Conservation (phyloP, 2,888 invertebrate genomes). For the Mythimna ferrago region DNA sequence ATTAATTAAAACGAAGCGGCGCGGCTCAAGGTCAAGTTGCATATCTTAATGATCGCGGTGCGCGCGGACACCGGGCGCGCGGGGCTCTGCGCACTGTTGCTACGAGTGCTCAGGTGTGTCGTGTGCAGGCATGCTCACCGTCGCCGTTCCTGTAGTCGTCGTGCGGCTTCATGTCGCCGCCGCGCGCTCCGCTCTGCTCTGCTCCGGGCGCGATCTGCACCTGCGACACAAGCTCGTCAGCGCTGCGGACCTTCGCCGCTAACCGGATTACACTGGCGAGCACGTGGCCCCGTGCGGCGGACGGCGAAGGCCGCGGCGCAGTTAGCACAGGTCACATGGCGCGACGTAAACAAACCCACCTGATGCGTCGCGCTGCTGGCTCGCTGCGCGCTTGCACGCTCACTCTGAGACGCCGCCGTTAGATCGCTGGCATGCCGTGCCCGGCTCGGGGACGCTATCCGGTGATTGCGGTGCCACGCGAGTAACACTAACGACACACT, state of each 20-base stretch:
- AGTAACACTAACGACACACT: constrained; percentile 41
- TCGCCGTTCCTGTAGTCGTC: constrained; percentile 81
- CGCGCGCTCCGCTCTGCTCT: constrained; percentile 21
- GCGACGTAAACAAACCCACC: constrained; percentile 78
- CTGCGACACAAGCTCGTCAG: constrained; percentile 56
- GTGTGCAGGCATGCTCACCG: constrained; percentile 70
- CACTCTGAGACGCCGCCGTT: constrained; percentile 27
- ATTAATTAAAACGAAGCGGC: constrained; percentile 27
- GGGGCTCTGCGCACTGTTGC: constrained; percentile 25
- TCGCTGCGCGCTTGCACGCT: constrained; percentile 38
- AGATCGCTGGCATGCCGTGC: constrained; percentile 51
- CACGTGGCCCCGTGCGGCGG: constrained; percentile 63
- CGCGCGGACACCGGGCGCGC: constrained; percentile 15
- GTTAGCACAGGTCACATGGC: constrained; percentile 74
- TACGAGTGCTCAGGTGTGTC: background rate
- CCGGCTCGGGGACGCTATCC: constrained; percentile 36
- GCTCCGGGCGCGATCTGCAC: constrained; percentile 46
- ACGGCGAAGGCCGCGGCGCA: constrained; percentile 69
- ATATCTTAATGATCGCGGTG: constrained; percentile 33
- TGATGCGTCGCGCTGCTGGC: constrained; percentile 65
- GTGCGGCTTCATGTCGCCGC: constrained; percentile 77
- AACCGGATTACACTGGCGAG: constrained; percentile 73
- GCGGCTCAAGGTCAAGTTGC: constrained; percentile 58
- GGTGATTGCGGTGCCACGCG: constrained; percentile 42
- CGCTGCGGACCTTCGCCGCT: constrained; percentile 49